phyloP scores from a whole-genome alignment of 1,140 invertebrate species.

The Pachyrhynchus sulphureomaculatus region DNA sequence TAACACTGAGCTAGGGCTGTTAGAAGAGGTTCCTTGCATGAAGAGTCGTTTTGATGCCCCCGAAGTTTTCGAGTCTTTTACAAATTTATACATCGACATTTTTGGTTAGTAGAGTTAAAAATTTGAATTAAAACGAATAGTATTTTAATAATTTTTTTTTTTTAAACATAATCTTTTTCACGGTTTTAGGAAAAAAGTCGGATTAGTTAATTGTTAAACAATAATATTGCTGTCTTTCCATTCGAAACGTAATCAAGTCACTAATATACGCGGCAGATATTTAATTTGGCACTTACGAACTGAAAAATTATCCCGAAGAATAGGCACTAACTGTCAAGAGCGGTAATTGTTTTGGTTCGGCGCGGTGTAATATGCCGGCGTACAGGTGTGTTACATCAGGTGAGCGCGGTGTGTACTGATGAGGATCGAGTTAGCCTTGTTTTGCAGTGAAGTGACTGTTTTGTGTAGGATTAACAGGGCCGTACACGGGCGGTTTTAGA shows the following conservation, averaged over 20 bases:
- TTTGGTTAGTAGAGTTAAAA: conserved; percentile 16
- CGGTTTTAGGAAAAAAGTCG: no score
- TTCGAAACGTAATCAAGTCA: no score
- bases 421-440: conserved; percentile 35
- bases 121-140: not conserved
- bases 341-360: conserved; percentile 1
- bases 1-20: conserved; percentile 48
- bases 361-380: not conserved
- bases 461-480: conserved; percentile 42
- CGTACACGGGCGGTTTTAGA: conserved; percentile 43
- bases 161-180: no score
- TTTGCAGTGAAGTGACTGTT: conserved; percentile 8
- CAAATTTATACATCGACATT: conserved; percentile 74
- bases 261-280: no score
- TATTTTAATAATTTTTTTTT: not conserved
- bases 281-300: not conserved
- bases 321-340: not conserved
- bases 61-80: conserved; percentile 60
- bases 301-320: not conserved
- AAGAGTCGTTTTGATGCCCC: conserved; percentile 62
- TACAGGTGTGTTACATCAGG: conserved; percentile 46
- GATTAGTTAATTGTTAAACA: no score
- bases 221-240: no score
- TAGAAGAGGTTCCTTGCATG: conserved; percentile 71
- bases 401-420: conserved; percentile 43